Percentiles rank a stretch among this genome's conserved stretches.
These are phyloP conservation scores for Drosophila arawakana DNA, from an alignment of 1,140 invertebrate genomes.

Conservation along the genomic window DNA sequence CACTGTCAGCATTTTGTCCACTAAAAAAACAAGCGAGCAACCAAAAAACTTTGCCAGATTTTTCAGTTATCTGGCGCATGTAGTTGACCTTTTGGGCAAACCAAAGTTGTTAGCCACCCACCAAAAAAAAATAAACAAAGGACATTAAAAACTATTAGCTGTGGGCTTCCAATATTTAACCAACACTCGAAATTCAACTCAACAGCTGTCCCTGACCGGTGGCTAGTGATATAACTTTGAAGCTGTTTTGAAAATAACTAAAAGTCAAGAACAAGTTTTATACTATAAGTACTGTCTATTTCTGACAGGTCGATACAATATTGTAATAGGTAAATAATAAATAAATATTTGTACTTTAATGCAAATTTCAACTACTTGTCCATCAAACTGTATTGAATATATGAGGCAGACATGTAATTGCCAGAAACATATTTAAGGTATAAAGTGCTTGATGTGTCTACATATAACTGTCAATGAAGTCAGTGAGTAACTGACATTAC, in stretches of 20 bases:
- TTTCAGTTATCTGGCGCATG: constrained; percentile 74
- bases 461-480: constrained; percentile 47
- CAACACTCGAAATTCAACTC: constrained; percentile 12
- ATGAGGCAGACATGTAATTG: background rate
- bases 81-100: constrained; percentile 65
- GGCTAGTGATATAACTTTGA: background rate
- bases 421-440: constrained; percentile 3
- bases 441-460: constrained; percentile 1
- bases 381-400: background rate
- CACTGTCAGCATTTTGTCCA: constrained; percentile 34
- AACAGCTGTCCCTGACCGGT: background rate
- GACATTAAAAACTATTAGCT: constrained; percentile 73
- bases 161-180: constrained; percentile 52
- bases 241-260: constrained; percentile 9
- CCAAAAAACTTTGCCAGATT: constrained; percentile 52
- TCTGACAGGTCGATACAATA: too few species aligned
- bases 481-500: constrained; percentile 42
- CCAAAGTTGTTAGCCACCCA: constrained; percentile 47
- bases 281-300: too few species aligned
- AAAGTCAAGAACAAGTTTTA: background rate
- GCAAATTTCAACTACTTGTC: too few species aligned
- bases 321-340: background rate
- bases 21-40: constrained; percentile 19
- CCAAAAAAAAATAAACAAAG: background rate
- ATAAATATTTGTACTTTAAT: background rate